Base-by-base conservation (phyloP, 2,888 invertebrate species). In the Apeira syringaria region DNA sequence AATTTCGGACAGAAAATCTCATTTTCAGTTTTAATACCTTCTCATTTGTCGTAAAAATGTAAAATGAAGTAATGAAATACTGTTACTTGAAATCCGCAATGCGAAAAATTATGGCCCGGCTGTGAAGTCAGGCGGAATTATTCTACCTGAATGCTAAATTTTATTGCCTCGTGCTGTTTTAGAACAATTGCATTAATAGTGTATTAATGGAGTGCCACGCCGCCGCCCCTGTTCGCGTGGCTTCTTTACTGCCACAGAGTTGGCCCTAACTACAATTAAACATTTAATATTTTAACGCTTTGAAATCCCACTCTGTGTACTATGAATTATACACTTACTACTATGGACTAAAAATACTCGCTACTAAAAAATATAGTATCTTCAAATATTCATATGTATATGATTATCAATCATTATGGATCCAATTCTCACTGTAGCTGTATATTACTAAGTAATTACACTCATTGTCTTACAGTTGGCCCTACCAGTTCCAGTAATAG, bases 181-280 rank as follows among this genome's bases (percentile, higher is more conserved):
- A 81, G 79, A 87, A 85, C 85, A 85, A 88, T 88, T 85, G 83
- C 88, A 87, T 88, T 86, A 87, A 88, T 86, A 88, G 84, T 85
- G 80, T 82, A 87, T 86, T 83, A 85, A 77, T 76, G 69, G 71
- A 75, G 74, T 74, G 71, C 74, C 72, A 69, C 18, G 20, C 20
- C n/a, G n/a, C n/a, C n/a, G n/a, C n/a, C n/a, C 6, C 20, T 2
- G 20, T 2, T 7, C 2, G 44, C 66, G 61, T 15, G 66, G 60
- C 74, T 78, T 83, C 84, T 84, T 86, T 82, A 85, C 78, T 73
- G 82, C 80, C 59, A 65, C 65, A 69, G 72, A 74, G 64, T 67
- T 59, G 59, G 73, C 67, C 64, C 69, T 62, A 72, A 71, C 77
- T 76, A 81, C 80, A 82, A 85, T 85, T 86, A 83, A 82, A 77